These are phyloP conservation scores for Drosophila pruinosa DNA, from an alignment of 1,140 invertebrate species.

Conservation along the genomic window DNA sequence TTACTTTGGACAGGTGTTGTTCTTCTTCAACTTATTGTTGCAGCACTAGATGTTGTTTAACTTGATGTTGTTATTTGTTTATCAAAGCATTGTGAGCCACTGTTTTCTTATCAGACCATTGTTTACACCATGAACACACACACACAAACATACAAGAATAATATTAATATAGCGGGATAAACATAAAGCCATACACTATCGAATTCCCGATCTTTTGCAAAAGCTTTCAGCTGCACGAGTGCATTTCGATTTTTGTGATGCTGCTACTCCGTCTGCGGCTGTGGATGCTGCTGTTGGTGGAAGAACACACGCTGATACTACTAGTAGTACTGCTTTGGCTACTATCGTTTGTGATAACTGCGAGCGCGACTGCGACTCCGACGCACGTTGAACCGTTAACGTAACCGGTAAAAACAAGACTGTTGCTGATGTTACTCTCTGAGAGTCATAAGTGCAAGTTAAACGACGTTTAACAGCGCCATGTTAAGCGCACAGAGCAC, in stretches of 20 bases:
- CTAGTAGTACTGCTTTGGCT: not conserved
- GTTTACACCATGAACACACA: conserved; percentile 21
- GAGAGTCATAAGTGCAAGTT: conserved; percentile 34
- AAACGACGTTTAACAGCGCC: conserved; percentile 19
- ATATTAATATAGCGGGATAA: not conserved
- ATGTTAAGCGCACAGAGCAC: conserved; percentile 28
- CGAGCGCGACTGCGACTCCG: conserved; percentile 26
- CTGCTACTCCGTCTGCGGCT: no score
- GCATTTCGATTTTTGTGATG: conserved; percentile 14
- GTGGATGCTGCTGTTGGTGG: conserved; percentile 1
- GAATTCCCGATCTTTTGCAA: conserved; percentile 1
- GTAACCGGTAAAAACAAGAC: conserved; percentile 50
- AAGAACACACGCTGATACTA: not conserved
- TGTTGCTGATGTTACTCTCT: conserved; percentile 39
- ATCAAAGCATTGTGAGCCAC: conserved; percentile 14
- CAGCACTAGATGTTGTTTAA: not conserved
- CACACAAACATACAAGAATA: not conserved
- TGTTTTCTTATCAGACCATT: conserved; percentile 34
- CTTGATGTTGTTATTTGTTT: conserved; percentile 9
- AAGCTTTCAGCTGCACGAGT: conserved; percentile 2
- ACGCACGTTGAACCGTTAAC: conserved; percentile 36
- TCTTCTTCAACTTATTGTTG: not conserved
- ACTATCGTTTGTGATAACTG: conserved; percentile 23
- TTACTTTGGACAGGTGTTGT: conserved; percentile 3
- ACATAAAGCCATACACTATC: conserved; percentile 2